A percentile compares a stretch with the other conserved stretches of the same genome.
These are phyloP conservation scores for Microctonus aethiopoides DNA, from an alignment of 2,888 invertebrate species.

Conservation along the genomic window DNA sequence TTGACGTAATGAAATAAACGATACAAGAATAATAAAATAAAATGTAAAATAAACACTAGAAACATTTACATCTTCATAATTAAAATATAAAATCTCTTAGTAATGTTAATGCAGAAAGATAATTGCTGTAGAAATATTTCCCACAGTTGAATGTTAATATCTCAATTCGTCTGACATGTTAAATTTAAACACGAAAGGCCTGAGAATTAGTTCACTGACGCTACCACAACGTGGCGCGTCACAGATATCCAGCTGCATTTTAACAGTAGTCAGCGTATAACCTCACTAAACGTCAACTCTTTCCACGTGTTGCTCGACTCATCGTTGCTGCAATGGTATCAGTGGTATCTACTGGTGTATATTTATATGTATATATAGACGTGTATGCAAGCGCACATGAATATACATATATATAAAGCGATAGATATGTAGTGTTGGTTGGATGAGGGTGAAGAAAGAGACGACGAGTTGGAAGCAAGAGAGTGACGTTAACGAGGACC, in stretches of 20 bases:
- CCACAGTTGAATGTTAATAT: not conserved
- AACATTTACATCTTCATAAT: too few relatives aligned
- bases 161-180: slow-evolving; percentile 2
- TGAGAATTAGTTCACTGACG: slow-evolving; percentile 28
- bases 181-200: not conserved
- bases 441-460: not conserved
- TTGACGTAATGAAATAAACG: not conserved
- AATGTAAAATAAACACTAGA: not conserved
- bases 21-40: not conserved
- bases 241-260: slow-evolving; percentile 29
- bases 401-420: slow-evolving; percentile 2
- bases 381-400: not conserved
- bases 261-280: slow-evolving; percentile 32
- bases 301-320: slow-evolving; percentile 61
- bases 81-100: too few relatives aligned
- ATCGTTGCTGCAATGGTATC: slow-evolving; percentile 16
- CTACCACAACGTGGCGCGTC: slow-evolving; percentile 34
- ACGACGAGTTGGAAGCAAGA: slow-evolving; percentile 19
- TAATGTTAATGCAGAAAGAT: too few relatives aligned
- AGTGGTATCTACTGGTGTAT: slow-evolving; percentile 33
- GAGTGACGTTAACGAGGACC: slow-evolving; percentile 60
- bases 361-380: not conserved
- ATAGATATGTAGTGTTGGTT: not conserved
- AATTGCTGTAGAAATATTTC: not conserved
- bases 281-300: slow-evolving; percentile 46